Evolutionary conservation across 2,797 vertebrate species (phyloP).

Genomic region (Oreonectes daqikongensis): DNA sequence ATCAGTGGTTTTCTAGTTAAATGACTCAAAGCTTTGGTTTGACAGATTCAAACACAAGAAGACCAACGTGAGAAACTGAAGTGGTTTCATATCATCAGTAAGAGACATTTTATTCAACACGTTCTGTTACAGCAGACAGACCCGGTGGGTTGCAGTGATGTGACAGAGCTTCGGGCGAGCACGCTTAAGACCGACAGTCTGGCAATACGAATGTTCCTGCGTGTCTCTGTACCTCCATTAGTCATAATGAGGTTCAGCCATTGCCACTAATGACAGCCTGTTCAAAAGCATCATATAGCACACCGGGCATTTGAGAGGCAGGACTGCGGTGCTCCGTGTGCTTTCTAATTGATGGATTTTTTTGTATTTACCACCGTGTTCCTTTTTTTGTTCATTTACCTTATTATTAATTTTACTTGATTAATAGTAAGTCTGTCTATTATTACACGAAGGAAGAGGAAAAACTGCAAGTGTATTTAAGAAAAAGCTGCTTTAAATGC

Average conservation of each 20-base stretch:
- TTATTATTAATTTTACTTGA: not conserved
- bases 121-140: not conserved
- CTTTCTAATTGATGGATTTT: conserved; percentile 22
- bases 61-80: not conserved
- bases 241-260: conserved; percentile 41
- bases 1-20: not conserved
- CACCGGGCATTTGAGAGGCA: conserved; percentile 14
- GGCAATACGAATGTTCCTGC: conserved; percentile 21
- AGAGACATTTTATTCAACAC: conserved; percentile 18
- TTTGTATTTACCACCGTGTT: conserved; percentile 9
- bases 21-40: not conserved
- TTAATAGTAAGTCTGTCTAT: not conserved
- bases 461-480: no score
- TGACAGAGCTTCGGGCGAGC: conserved; percentile 1
- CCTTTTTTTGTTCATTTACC: not conserved
- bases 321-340: not conserved
- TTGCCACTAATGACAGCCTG: conserved; percentile 28
- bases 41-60: not conserved
- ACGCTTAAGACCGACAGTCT: conserved; percentile 28
- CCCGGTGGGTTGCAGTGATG: conserved; percentile 17
- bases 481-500: no score
- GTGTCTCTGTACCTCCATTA: conserved; percentile 36
- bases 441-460: no score
- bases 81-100: no score
- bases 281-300: not conserved